These are phyloP conservation scores for Sakesphorus luctuosus DNA, from an alignment of 2,113 vertebrate genomes.

Conservation along the genomic window DNA sequence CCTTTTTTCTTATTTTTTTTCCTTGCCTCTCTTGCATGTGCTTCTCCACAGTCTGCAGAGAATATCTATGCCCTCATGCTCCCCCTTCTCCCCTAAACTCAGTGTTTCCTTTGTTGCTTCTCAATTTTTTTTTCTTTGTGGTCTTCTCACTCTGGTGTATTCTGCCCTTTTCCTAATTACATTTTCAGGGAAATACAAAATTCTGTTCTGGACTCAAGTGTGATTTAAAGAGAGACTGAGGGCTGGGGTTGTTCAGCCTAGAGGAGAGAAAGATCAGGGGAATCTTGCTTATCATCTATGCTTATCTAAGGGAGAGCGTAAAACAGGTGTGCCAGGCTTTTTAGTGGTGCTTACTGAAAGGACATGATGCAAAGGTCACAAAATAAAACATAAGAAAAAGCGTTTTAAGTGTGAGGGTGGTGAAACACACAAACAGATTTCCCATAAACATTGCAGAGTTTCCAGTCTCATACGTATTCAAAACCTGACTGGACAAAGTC, in stretches of 20 bases:
- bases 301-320: too few relatives aligned
- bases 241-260: neutral
- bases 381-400: neutral
- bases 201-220: neutral
- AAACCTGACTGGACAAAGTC: neutral
- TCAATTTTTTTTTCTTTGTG: neutral
- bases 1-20: neutral
- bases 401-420: neutral
- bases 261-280: neutral
- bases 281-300: neutral
- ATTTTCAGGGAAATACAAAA: neutral
- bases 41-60: neutral
- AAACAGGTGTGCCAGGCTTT: neutral
- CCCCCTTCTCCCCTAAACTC: neutral
- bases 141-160: neutral
- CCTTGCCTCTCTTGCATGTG: fast-evolving
- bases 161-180: neutral
- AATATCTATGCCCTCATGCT: too few relatives aligned
- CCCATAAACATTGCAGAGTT: neutral
- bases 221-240: neutral
- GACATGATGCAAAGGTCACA: neutral
- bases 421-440: neutral
- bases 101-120: neutral
- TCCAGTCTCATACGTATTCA: neutral
- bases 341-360: neutral